phyloP scores from a whole-genome alignment of 2,888 invertebrate species.

The Neoscelio sp. region DNA sequence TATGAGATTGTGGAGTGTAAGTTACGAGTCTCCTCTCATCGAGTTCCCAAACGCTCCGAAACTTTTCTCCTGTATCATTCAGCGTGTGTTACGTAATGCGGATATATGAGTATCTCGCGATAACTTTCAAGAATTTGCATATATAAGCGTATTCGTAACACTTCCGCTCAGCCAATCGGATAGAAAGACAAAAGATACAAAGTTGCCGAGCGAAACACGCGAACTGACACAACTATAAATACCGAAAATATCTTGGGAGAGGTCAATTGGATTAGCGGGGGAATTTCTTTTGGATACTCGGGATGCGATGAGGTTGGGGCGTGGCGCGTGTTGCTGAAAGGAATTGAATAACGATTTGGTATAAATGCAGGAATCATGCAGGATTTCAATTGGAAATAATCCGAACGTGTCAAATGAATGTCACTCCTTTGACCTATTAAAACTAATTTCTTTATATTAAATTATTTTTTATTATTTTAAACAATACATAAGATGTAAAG shows the following conservation, averaged over 20 bases:
- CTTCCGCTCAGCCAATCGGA: constrained; percentile 21
- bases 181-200: constrained; percentile 35
- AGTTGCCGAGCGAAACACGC: neutral
- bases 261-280: constrained; percentile 11
- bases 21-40: constrained; percentile 12
- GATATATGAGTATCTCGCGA: constrained; percentile 44
- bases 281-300: constrained; percentile 10
- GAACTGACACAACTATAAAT: constrained; percentile 24
- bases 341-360: neutral
- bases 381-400: constrained; percentile 18
- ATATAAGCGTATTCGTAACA: constrained; percentile 15
- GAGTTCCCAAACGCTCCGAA: neutral
- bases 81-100: constrained; percentile 33
- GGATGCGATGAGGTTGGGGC: constrained; percentile 19
- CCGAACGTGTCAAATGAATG: too few species aligned
- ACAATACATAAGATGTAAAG: too few species aligned
- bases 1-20: constrained; percentile 10
- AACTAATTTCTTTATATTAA: too few species aligned
- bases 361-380: neutral
- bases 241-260: constrained; percentile 1
- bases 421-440: too few species aligned
- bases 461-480: too few species aligned
- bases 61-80: constrained; percentile 49
- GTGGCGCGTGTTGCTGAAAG: constrained; percentile 18
- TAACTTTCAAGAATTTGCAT: constrained; percentile 44